Conservation (phyloP, 2,113 vertebrate species). For the Chionomys nivalis region DNA sequence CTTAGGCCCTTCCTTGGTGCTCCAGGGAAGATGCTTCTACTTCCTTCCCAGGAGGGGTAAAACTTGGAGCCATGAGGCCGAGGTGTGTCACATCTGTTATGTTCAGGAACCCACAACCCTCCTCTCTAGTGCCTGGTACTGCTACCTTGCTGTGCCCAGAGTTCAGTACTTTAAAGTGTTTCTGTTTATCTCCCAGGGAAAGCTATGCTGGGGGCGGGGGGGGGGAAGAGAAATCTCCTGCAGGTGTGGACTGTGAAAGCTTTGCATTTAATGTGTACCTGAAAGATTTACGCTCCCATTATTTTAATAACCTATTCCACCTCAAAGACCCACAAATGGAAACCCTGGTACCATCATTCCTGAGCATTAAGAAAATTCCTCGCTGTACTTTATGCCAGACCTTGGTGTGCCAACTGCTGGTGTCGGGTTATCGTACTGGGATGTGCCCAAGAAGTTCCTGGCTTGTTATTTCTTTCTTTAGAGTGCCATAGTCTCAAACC, state of each 20-base stretch:
- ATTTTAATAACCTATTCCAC: not conserved
- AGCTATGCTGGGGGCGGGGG: not conserved
- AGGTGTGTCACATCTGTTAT: too few relatives aligned
- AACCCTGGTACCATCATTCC: not conserved
- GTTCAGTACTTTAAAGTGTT: not conserved
- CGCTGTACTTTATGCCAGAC: too few relatives aligned
- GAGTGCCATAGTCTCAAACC: not conserved
- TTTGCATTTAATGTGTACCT: not conserved
- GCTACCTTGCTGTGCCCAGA: accelerated
- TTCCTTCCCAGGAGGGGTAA: not conserved
- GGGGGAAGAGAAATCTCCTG: not conserved
- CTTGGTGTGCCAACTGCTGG: not conserved
- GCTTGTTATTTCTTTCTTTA: not conserved
- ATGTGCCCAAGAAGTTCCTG: not conserved
- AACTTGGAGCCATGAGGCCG: accelerated
- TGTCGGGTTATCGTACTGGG: not conserved
- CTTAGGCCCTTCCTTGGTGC: not conserved
- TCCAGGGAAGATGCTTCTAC: not conserved
- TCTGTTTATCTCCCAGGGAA: not conserved
- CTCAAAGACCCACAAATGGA: not conserved
- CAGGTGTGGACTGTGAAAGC: not conserved
- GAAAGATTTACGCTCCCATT: not conserved
- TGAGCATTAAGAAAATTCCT: not conserved
- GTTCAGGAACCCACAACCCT: not conserved
- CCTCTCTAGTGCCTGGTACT: too few relatives aligned